These are phyloP conservation scores for Charina bottae DNA, from an alignment of 2,113 vertebrate species.

Conservation along the genomic window DNA sequence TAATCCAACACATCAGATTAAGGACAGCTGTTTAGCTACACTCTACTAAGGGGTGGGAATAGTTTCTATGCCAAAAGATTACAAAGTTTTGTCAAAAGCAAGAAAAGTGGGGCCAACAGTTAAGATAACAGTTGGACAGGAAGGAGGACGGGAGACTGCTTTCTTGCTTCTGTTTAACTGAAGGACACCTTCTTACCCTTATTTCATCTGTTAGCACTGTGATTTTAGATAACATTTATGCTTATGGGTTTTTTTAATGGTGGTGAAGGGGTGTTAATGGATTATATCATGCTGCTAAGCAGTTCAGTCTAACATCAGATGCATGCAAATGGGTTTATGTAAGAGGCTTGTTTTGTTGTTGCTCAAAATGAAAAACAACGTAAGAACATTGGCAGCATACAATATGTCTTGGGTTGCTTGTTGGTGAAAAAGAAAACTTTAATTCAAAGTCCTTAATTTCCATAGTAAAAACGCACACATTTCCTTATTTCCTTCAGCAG, in stretches of 20 bases:
- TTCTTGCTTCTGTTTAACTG: constrained; percentile 32
- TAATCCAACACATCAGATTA: no score
- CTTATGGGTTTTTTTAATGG: constrained; percentile 39
- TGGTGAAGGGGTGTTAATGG: constrained; percentile 51
- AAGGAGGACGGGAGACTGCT: not conserved
- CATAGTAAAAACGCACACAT: not conserved
- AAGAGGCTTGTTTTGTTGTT: constrained; percentile 38
- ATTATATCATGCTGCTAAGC: constrained; percentile 44
- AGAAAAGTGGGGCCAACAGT: not conserved
- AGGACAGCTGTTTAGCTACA: no score
- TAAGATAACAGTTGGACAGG: not conserved
- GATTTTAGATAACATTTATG: constrained; percentile 45
- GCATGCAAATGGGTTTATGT: constrained; percentile 51
- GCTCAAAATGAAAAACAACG: constrained; percentile 44
- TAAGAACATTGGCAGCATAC: constrained; percentile 5
- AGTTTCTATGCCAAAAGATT: not conserved
- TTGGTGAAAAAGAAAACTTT: not conserved
- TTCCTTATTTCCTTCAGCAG: constrained; percentile 8
- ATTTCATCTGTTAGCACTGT: constrained; percentile 25
- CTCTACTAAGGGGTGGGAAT: not conserved
- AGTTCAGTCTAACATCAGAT: constrained; percentile 36
- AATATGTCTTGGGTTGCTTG: constrained; percentile 17
- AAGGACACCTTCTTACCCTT: constrained; percentile 5
- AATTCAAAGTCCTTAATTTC: constrained; percentile 39
- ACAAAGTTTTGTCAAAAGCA: not conserved